Conservation (phyloP, 2,797 vertebrate species). For the Thripadectes ignobilis region DNA sequence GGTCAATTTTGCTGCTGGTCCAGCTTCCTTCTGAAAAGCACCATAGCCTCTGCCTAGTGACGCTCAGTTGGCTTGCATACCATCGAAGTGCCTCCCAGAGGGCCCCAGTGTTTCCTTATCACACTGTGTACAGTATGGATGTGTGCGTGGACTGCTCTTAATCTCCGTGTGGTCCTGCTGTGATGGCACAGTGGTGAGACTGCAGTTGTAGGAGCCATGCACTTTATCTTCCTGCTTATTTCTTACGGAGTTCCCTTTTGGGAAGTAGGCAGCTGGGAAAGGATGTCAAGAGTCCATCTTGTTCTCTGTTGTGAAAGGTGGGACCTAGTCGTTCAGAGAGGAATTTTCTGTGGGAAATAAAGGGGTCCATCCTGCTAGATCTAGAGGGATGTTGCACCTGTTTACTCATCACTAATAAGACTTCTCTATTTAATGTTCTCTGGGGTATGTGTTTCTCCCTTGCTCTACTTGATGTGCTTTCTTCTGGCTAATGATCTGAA, state of each 20-base stretch:
- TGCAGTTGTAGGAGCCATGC: background rate
- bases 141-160: background rate
- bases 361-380: background rate
- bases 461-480: background rate
- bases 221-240: background rate
- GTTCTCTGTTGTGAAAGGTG: background rate
- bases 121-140: background rate
- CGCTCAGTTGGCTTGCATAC: background rate
- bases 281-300: background rate
- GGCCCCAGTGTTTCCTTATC: background rate
- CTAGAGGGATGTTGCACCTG: background rate
- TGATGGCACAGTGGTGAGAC: background rate
- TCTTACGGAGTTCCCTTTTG: background rate
- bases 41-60: background rate
- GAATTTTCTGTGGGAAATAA: background rate
- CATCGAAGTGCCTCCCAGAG: background rate
- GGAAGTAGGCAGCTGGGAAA: rapidly evolving
- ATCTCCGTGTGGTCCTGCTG: background rate
- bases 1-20: background rate
- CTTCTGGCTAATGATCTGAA: slow-evolving; percentile 45
- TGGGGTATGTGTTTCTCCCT: slow-evolving; percentile 36
- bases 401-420: slow-evolving; percentile 32
- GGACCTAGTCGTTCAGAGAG: background rate
- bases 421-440: slow-evolving; percentile 43
- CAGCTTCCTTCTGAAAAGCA: background rate